phyloP scores from a whole-genome alignment of 2,797 vertebrate species.

The Amphiprion clarkii region DNA sequence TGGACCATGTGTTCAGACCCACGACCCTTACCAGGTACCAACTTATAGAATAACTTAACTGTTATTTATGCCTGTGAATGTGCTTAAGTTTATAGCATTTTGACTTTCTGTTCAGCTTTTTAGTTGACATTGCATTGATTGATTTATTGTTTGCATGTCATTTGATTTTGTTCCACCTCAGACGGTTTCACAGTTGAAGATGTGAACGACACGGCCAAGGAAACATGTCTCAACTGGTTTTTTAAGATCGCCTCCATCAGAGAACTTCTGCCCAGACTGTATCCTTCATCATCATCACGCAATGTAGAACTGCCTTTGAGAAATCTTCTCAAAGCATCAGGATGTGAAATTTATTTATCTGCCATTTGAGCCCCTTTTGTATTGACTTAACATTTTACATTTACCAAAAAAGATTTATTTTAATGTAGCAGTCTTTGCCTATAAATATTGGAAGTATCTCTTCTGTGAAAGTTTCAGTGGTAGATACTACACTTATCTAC shows the following conservation, averaged over 20 bases:
- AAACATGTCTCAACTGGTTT: constrained; percentile 99
- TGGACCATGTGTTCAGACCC: constrained; percentile 93
- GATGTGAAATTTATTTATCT: neutral
- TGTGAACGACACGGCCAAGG: constrained; percentile 95
- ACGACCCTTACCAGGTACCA: constrained; percentile 85
- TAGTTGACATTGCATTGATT: neutral
- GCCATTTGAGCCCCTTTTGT: too few species aligned
- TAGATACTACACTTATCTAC: too few species aligned
- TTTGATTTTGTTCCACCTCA: constrained; percentile 57
- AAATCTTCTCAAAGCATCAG: neutral
- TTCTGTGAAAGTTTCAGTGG: too few species aligned
- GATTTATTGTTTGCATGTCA: neutral
- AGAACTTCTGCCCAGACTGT: constrained; percentile 97
- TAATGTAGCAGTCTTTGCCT: too few species aligned
- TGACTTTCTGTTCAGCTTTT: neutral
- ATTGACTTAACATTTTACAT: too few species aligned
- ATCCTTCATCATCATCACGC: constrained; percentile 82
- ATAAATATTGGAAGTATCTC: too few species aligned
- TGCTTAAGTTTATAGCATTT: neutral
- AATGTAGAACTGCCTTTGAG: neutral
- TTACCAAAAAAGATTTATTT: too few species aligned
- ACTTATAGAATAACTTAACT: too few species aligned
- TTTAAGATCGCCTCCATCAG: constrained; percentile 99
- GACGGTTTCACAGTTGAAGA: constrained; percentile 92
- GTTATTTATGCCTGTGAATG: neutral